These are phyloP conservation scores for Drosophila monieri DNA, from an alignment of 2,888 invertebrate genomes.

Conservation along the genomic window DNA sequence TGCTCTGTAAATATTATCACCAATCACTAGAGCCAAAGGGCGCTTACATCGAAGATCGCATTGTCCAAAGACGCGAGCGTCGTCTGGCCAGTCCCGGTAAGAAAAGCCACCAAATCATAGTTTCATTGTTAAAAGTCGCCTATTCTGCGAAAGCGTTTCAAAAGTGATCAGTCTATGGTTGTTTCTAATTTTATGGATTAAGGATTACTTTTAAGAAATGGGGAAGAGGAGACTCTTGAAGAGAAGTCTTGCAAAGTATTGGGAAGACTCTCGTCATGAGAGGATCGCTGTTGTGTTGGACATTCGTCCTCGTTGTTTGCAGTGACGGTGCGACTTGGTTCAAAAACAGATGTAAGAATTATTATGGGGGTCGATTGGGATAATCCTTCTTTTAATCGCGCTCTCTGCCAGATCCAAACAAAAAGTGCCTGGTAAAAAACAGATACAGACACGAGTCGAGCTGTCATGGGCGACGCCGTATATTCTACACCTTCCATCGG, in stretches of 20 bases:
- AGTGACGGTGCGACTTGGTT: background rate
- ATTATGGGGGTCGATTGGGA: background rate
- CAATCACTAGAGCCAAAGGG: slow-evolving; percentile 75
- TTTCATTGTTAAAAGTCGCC: background rate
- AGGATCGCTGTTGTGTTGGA: background rate
- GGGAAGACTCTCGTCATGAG: background rate
- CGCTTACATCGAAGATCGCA: slow-evolving; percentile 83
- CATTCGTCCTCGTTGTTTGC: no score
- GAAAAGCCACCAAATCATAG: slow-evolving; percentile 33
- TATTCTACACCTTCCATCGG: background rate
- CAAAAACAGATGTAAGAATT: background rate
- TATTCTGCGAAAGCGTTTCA: slow-evolving; percentile 14
- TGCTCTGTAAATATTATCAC: slow-evolving; percentile 46
- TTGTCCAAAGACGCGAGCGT: slow-evolving; percentile 83
- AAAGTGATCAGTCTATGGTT: background rate
- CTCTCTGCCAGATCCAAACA: background rate
- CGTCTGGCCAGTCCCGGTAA: slow-evolving; percentile 83
- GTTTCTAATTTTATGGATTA: background rate
- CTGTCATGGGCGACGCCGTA: background rate
- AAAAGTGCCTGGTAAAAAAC: background rate
- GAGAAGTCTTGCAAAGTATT: background rate
- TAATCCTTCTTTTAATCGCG: background rate
- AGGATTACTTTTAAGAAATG: no score
- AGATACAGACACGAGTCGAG: background rate
- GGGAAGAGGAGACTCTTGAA: no score